Percentiles rank a stretch among this genome's conserved stretches.
Evolutionary conservation across 2,888 invertebrate species (phyloP).

Genomic region (Polylopha cassiicola): DNA sequence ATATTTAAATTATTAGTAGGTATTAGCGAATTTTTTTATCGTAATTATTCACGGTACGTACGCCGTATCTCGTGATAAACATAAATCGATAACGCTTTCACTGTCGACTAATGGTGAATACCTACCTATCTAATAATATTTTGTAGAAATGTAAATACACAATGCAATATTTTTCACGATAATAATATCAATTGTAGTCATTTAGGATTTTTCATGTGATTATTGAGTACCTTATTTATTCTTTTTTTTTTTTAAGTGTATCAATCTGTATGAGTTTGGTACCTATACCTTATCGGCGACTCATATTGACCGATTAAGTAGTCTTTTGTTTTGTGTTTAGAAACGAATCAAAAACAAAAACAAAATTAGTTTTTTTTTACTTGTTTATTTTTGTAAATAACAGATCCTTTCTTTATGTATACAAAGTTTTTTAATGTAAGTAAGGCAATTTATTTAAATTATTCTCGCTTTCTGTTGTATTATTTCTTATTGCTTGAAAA

Average conservation of each 20-base stretch:
- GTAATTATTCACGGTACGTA: slow-evolving; percentile 30
- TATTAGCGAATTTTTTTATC: slow-evolving; percentile 31
- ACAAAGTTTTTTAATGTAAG: slow-evolving; percentile 15
- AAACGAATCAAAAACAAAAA: slow-evolving; percentile 26
- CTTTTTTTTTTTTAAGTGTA: no score
- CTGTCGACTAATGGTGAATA: no score
- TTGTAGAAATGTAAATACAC: no score
- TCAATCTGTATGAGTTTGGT: no score
- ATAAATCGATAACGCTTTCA: slow-evolving; percentile 29
- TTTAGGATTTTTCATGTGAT: no score
- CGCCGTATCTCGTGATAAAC: slow-evolving; percentile 34
- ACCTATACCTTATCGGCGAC: no score
- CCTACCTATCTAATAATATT: no score
- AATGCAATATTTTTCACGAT: no score
- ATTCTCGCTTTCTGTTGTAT: background rate
- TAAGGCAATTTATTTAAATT: slow-evolving; percentile 3
- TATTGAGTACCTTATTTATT: no score
- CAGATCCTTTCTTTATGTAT: slow-evolving; percentile 13
- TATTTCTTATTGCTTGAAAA: no score
- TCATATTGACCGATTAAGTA: slow-evolving; percentile 7
- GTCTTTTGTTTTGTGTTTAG: slow-evolving; percentile 11
- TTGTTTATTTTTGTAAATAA: slow-evolving; percentile 17
- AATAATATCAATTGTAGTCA: no score
- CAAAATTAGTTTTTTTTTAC: no score
- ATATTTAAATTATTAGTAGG: slow-evolving; percentile 47